Base-by-base conservation (phyloP, 1,140 invertebrate species). In the Lordiphosa collinella region DNA sequence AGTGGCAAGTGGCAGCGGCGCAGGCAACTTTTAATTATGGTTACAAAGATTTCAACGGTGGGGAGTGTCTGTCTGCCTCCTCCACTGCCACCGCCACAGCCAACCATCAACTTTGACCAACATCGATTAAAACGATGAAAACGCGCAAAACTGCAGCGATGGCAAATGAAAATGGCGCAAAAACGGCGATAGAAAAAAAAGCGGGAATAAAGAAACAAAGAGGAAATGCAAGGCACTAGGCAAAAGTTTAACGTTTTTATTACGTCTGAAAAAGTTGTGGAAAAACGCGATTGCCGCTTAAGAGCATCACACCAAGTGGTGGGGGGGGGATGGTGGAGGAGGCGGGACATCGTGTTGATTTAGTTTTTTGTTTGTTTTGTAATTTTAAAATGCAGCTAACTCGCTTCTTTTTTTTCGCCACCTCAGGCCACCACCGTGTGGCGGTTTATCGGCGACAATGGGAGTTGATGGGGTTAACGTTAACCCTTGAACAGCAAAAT, bases 121-220 rank as follows among this genome's bases (percentile, higher is more conserved):
- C 78, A 84, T 82, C 78, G 78, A 84, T 82, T 82, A 82, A 82
- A 82, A 82, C 78, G 78, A 84, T 82, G 78, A 82, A 84, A 82
- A 78, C 78, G 78, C 72, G 78, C 58, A 84, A 84, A 84, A 84
- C 75, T 80, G 76, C 76, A 75, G 62, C 55, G 76, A 57, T 61
- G 61, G 76, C 76, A 82, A 82, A 82, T 84, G 78, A 82, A 80
- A 82, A 80, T 82, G 72, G 70, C 51, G 54, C 55, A 75, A 58
- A 50, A 11, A 37, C 43, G 40, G 36, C 41, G 63, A 64, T 31
- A 57, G 13, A 36, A 36, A 41, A 40, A 36, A 35, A 11, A 10
- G n/a, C n/a, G n/a, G n/a, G n/a, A 65, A 66, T 46, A 51, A 58
- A 44, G 60, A 60, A 31, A 35, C 12, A 37, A 18, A 40, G 18